These are phyloP conservation scores for Lithobates pipiens DNA, from an alignment of 2,797 vertebrate species.

Conservation along the genomic window DNA sequence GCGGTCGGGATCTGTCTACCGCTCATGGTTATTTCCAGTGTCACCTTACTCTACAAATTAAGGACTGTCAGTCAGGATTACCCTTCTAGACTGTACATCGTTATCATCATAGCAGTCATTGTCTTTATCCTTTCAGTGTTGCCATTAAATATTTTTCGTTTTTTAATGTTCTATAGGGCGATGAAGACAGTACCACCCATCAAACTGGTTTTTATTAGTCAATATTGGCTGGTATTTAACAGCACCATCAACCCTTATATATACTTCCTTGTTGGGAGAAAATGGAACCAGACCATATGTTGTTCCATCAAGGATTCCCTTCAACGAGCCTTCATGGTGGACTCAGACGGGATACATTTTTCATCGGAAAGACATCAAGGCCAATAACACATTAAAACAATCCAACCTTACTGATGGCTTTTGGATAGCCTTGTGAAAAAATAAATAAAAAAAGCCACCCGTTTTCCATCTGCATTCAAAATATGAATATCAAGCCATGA, in stretches of 20 bases:
- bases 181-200: not conserved
- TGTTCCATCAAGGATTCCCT: slow-evolving; percentile 34
- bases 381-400: not conserved
- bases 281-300: slow-evolving; percentile 23
- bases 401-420: too few species aligned
- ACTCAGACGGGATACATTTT: not conserved
- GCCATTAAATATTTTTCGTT: slow-evolving; percentile 31
- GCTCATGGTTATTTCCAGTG: slow-evolving; percentile 45
- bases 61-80: not conserved
- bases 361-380: too few species aligned
- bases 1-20: slow-evolving; percentile 36
- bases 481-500: too few species aligned
- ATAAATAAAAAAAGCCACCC: too few species aligned
- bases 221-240: not conserved
- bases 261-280: slow-evolving; percentile 45
- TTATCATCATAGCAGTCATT: slow-evolving; percentile 43
- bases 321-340: slow-evolving; percentile 28
- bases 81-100: slow-evolving; percentile 28
- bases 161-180: slow-evolving; percentile 34
- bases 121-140: slow-evolving; percentile 32
- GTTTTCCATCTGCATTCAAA: too few species aligned
- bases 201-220: not conserved
- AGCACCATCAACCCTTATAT: slow-evolving; percentile 43
- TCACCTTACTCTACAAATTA: slow-evolving; percentile 8
- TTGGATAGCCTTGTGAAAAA: too few species aligned